Evolutionary conservation across 1,140 invertebrate genomes (phyloP).

Genomic region (Ips typographus): DNA sequence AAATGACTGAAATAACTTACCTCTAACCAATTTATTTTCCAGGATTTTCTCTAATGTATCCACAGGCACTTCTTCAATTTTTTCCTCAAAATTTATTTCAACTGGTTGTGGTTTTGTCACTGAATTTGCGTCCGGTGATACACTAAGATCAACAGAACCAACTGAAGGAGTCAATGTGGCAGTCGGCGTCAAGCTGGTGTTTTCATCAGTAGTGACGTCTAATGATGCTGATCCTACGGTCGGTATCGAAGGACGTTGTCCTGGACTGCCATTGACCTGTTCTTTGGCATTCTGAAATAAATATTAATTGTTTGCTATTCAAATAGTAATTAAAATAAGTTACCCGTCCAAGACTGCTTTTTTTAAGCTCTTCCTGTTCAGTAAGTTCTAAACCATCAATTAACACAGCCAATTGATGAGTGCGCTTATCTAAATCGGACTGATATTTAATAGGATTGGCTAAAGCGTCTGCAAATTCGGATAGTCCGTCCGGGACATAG

Average conservation of each 20-base stretch:
- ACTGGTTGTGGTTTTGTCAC: conserved; percentile 30
- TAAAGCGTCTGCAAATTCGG: conserved; percentile 93
- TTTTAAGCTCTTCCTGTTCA: conserved; percentile 39
- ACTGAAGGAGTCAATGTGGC: conserved; percentile 4
- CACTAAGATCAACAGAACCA: conserved; percentile 2
- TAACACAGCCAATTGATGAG: conserved; percentile 86
- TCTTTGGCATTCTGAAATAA: conserved; percentile 22
- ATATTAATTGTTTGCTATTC: not conserved
- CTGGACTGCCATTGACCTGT: conserved; percentile 44
- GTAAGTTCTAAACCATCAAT: conserved; percentile 73
- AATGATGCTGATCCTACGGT: conserved; percentile 36
- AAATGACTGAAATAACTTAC: conserved; percentile 3
- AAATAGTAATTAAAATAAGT: not conserved
- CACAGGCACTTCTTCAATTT: conserved; percentile 64
- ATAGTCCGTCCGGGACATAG: conserved; percentile 94
- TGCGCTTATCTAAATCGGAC: conserved; percentile 88
- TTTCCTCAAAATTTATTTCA: conserved; percentile 41
- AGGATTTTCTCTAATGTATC: conserved; percentile 80
- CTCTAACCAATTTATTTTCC: conserved; percentile 66
- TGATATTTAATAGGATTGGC: conserved; percentile 98
- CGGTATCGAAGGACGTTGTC: conserved; percentile 41
- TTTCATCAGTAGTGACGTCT: conserved; percentile 40
- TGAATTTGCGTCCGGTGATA: conserved; percentile 41
- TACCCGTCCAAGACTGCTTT: conserved; percentile 38
- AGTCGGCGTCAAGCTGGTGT: conserved; percentile 9